Evolutionary conservation across 2,797 vertebrate species (phyloP).

Genomic region (Gymnothorax javanicus): DNA sequence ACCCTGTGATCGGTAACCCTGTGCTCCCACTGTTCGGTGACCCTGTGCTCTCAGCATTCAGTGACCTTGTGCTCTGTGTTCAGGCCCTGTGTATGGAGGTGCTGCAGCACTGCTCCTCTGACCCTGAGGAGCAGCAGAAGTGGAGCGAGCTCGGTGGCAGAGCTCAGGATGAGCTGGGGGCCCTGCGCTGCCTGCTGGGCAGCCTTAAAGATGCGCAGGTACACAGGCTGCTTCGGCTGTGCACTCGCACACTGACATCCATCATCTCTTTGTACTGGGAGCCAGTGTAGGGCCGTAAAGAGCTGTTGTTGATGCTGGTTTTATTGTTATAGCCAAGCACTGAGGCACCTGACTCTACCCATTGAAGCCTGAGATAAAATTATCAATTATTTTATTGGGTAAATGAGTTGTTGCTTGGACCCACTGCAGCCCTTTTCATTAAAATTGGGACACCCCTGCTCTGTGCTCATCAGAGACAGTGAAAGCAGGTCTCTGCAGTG

Average conservation of each 20-base stretch:
- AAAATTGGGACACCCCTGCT: too few species aligned
- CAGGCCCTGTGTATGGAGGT: constrained; percentile 80
- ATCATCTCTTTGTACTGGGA: too few species aligned
- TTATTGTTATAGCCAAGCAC: too few species aligned
- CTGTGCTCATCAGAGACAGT: too few species aligned
- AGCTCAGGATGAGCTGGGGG: constrained; percentile 76
- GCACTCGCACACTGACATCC: too few species aligned
- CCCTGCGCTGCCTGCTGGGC: constrained; percentile 76
- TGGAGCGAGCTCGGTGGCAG: constrained; percentile 81
- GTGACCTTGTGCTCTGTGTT: constrained; percentile 25
- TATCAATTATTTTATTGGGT: too few species aligned
- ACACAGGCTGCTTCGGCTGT: constrained; percentile 29
- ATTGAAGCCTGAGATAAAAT: too few species aligned
- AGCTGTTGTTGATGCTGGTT: too few species aligned
- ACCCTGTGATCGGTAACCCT: neutral
- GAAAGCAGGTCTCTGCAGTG: neutral
- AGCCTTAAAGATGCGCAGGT: constrained; percentile 88
- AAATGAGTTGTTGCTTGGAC: too few species aligned
- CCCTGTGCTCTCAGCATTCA: neutral
- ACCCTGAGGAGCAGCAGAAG: constrained; percentile 66
- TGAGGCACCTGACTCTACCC: too few species aligned
- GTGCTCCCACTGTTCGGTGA: neutral
- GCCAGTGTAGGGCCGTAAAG: too few species aligned
- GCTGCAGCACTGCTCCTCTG: constrained; percentile 76
- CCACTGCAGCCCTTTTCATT: too few species aligned